Evolutionary conservation across 2,113 vertebrate genomes (phyloP).

Genomic region (Tenrec ecaudatus): DNA sequence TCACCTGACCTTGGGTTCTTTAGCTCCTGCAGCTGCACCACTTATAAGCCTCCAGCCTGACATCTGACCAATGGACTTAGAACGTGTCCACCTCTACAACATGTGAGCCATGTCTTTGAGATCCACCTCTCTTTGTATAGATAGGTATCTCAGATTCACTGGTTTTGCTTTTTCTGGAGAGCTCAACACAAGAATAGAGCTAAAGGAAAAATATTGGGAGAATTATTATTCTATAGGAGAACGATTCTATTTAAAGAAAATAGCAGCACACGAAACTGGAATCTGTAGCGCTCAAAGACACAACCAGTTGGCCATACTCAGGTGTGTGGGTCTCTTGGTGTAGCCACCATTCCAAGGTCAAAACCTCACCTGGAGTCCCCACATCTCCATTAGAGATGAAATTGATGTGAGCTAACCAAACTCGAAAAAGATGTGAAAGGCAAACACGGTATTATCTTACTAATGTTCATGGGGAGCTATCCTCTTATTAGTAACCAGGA

Average conservation of each 20-base stretch:
- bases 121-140: too few species aligned
- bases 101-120: too few species aligned
- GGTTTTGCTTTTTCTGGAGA: too few species aligned
- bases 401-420: not conserved
- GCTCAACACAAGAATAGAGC: too few species aligned
- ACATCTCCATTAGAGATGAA: not conserved
- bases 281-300: not conserved
- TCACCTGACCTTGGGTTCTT: too few species aligned
- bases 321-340: not conserved
- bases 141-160: too few species aligned
- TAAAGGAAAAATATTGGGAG: not conserved
- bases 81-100: too few species aligned
- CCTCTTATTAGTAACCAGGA: not conserved
- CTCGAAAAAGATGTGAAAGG: not conserved
- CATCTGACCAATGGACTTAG: too few species aligned
- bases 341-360: rapidly evolving
- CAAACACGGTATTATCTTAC: not conserved
- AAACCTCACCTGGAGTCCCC: not conserved
- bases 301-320: rapidly evolving
- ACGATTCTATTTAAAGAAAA: not conserved
- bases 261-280: not conserved
- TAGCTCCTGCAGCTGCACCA: too few species aligned
- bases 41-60: too few species aligned
- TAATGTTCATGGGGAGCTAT: not conserved
- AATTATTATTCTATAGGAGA: not conserved